Evolutionary conservation across 1,140 invertebrate species (phyloP).

Genomic region (Drosophila yakuba): DNA sequence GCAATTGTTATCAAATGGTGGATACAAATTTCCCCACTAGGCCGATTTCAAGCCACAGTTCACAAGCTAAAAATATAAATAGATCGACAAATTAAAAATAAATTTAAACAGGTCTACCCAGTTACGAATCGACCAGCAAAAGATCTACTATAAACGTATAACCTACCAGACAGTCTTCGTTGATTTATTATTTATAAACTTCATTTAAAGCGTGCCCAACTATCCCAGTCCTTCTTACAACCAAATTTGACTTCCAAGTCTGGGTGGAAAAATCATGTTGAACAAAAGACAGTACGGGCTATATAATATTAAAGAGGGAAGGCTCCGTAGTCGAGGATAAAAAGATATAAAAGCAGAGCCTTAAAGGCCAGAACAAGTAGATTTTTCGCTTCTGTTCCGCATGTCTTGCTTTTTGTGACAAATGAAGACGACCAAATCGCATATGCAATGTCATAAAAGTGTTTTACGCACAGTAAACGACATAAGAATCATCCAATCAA

Average conservation of each 20-base stretch:
- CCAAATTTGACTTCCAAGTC: conserved; percentile 2
- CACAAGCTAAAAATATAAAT: not conserved
- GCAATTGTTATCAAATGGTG: conserved; percentile 9
- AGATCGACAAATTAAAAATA: too few relatives aligned
- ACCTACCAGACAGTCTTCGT: not conserved
- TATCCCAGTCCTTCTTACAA: not conserved
- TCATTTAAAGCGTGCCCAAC: not conserved
- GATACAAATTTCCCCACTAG: conserved; percentile 9
- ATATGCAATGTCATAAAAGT: conserved; percentile 39
- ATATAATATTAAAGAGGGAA: conserved; percentile 25
- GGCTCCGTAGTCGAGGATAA: not conserved
- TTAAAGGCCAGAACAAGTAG: conserved; percentile 14
- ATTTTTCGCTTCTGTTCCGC: conserved; percentile 22
- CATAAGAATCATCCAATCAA: conserved; percentile 3
- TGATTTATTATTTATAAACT: not conserved
- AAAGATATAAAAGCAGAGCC: conserved; percentile 10
- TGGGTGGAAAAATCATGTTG: conserved; percentile 11
- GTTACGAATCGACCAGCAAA: not conserved
- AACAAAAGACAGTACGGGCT: conserved; percentile 1
- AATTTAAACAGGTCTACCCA: not conserved
- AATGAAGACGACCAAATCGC: conserved; percentile 5
- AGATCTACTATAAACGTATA: not conserved
- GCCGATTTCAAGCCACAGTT: not conserved
- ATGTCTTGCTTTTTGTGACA: conserved; percentile 6
- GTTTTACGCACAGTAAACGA: conserved; percentile 8